Percentiles rank a stretch among this genome's conserved stretches.
phyloP scores from a whole-genome alignment of 1,140 invertebrate species.

The Copidosoma floridanum region DNA sequence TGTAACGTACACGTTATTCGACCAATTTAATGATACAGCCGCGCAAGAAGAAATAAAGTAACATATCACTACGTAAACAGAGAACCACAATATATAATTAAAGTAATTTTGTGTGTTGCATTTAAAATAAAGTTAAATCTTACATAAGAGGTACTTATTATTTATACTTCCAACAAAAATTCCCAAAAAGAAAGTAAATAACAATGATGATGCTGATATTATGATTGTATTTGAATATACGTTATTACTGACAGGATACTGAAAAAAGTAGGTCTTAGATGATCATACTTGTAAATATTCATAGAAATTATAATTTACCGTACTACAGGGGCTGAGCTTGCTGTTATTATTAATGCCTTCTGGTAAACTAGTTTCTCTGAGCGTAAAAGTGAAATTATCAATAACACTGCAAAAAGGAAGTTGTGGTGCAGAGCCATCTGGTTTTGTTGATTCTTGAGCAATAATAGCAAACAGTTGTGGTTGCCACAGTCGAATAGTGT shows the following conservation, averaged over 20 bases:
- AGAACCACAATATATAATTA: neutral
- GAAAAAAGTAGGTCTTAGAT: neutral
- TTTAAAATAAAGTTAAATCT: conserved; percentile 23
- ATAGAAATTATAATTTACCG: no score
- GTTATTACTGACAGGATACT: conserved; percentile 29
- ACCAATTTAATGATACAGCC: conserved; percentile 1
- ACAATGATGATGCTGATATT: conserved; percentile 28
- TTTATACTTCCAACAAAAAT: conserved; percentile 35
- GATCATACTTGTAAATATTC: no score
- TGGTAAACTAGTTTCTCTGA: no score
- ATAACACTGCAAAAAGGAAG: conserved; percentile 44
- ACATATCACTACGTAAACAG: neutral
- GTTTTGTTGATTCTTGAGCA: conserved; percentile 33
- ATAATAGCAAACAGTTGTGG: conserved; percentile 64
- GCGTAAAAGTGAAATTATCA: conserved; percentile 33
- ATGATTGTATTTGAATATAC: conserved; percentile 41
- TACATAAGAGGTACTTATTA: conserved; percentile 41
- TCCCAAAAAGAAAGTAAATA: conserved; percentile 33
- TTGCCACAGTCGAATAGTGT: conserved; percentile 58
- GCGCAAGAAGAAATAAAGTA: neutral
- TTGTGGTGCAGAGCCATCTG: neutral
- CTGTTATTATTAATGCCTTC: no score
- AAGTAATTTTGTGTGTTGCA: neutral
- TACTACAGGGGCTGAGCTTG: no score
- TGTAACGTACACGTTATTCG: neutral